A percentile compares a stretch with the other conserved stretches of the same genome.
phyloP scores from a whole-genome alignment of 2,113 vertebrate species.

The Girardinichthys multiradiatus region DNA sequence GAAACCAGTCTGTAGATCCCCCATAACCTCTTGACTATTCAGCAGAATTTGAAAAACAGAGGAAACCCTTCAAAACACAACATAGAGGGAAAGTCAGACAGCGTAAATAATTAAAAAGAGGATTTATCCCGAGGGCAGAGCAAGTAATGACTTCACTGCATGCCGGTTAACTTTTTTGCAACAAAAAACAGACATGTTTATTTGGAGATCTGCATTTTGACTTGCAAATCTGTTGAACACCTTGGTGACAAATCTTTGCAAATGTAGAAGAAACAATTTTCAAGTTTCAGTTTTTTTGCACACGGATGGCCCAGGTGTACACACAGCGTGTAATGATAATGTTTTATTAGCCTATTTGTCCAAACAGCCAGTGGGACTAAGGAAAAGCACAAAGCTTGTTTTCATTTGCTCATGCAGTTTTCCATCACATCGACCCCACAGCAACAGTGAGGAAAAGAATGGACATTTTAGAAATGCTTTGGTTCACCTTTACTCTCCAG shows the following conservation, averaged over 20 bases:
- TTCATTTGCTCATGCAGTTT: not conserved
- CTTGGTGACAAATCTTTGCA: not conserved
- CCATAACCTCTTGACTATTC: not conserved
- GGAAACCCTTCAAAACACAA: not conserved
- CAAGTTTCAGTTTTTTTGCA: not conserved
- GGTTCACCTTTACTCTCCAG: not conserved
- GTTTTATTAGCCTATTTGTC: not conserved
- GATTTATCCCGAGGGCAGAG: not conserved
- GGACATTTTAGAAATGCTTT: not conserved
- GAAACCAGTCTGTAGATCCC: not conserved
- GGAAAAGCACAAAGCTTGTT: not conserved
- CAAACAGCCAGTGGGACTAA: not conserved
- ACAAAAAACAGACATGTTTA: slow-evolving; percentile 4
- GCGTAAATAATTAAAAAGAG: not conserved
- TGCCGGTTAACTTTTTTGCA: not conserved
- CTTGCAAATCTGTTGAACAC: slow-evolving; percentile 4
- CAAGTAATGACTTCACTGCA: not conserved
- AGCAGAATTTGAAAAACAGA: slow-evolving; percentile 1
- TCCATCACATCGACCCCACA: not conserved
- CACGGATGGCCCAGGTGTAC: not conserved
- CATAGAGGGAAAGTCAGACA: slow-evolving; percentile 4
- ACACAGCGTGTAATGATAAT: not conserved
- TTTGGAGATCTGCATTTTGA: not conserved
- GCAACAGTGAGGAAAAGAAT: not conserved
- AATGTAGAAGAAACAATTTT: too few relatives aligned